Base-by-base conservation (phyloP, 2,888 invertebrate genomes). In the Steinernema hermaphroditum region DNA sequence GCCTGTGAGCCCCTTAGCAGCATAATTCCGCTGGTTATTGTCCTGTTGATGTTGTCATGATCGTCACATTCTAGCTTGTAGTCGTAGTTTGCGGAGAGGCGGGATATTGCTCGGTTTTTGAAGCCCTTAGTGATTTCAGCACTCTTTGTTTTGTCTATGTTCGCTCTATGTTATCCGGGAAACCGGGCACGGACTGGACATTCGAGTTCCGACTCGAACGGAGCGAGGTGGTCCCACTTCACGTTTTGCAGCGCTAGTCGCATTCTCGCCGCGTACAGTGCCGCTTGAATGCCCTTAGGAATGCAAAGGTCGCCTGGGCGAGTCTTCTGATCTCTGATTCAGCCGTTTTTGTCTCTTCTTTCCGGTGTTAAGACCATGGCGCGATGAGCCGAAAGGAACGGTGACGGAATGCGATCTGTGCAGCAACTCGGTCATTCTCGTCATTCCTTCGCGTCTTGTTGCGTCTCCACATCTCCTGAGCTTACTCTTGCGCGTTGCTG, bases 291-390 rank as follows among this genome's bases (percentile, higher is more conserved):
- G 19, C 62, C 34, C 34, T 29, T 16, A 34, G 62, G 62, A 22
- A 62, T 34, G 29, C 62, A 62, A 62, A 62, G 62, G 62, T 62
- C 62, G 62, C 6, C 4, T 4, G 62, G 32, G 62, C 62, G 16
- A 29, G 16, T 62, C 32, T 62, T 62, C 32, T 32, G 62, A 22
- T 22, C 24, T 50, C 24, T 24, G 22, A 22, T 19, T 9, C 46
- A 6, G 62, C 1, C 27, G 27, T 32, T n/a, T 6, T 62, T 34
- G 27, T 62, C 62, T 29, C 12, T 16, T 2, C 62, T 22, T 62
- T 32, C 62, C n/a, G 29, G 62, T 27, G 62, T 14, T 62, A 16
- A 62, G 27, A 6, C 27, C 29, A 62, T 1, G 24, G 24, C 1
- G 22, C 50, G 24, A 29, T 14, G 16, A 16, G 62, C 62, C 32